Conservation (phyloP, 2,797 vertebrate genomes). For the Phalanger gymnotis region DNA sequence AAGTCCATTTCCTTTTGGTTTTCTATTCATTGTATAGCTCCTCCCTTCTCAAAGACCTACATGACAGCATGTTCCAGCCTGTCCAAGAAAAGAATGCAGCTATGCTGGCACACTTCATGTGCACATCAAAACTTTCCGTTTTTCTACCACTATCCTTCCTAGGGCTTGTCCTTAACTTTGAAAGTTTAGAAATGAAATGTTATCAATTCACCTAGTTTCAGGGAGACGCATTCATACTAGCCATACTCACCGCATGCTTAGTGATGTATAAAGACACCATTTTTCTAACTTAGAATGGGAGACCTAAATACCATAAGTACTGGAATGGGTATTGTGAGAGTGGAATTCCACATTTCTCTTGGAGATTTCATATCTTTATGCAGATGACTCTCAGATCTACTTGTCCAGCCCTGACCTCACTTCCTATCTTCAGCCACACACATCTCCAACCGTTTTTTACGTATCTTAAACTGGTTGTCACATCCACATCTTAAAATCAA, state of each 20-base stretch:
- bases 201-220: not conserved
- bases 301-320: not conserved
- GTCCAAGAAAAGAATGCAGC: not conserved
- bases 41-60: not conserved
- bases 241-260: not conserved
- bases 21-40: not conserved
- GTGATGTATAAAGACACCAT: not conserved
- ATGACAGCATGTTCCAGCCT: not conserved
- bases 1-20: not conserved
- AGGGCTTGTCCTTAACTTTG: not conserved
- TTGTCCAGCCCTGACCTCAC: not conserved
- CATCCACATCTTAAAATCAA: not conserved
- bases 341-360: not conserved
- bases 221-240: not conserved
- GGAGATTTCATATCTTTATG: not conserved
- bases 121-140: not conserved
- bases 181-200: not conserved
- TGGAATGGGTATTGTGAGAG: not conserved
- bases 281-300: not conserved
- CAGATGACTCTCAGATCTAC: not conserved
- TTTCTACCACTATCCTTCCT: not conserved
- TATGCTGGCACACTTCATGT: not conserved
- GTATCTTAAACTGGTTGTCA: not conserved
- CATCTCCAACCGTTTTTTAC: not conserved
- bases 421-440: not conserved